Conservation (phyloP, 1,140 invertebrate species). For the Drosophila mauritiana region DNA sequence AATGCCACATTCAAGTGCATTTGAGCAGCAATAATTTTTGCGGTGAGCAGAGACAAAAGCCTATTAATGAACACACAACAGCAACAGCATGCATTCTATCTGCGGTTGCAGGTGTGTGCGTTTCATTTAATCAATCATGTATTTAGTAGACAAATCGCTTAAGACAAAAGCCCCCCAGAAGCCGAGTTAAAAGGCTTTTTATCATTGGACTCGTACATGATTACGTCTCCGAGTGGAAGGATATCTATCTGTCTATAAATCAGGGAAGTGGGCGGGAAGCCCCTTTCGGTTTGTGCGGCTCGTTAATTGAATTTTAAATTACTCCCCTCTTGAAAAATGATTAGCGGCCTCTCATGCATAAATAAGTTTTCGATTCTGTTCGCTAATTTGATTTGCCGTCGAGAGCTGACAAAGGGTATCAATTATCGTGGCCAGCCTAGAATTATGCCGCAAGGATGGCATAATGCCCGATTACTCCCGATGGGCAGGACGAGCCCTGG, state of each 20-base stretch:
- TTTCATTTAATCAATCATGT: conserved; percentile 73
- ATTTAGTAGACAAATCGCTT: conserved; percentile 67
- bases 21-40: conserved; percentile 82
- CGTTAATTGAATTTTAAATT: conserved; percentile 82
- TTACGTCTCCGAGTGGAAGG: conserved; percentile 2
- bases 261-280: background rate
- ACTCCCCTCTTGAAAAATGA: conserved; percentile 63
- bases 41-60: conserved; percentile 80
- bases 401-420: conserved; percentile 34
- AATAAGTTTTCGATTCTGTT: conserved; percentile 79
- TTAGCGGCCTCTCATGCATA: conserved; percentile 77
- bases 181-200: conserved; percentile 49
- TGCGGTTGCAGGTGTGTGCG: conserved; percentile 31
- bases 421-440: conserved; percentile 33
- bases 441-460: conserved; percentile 60
- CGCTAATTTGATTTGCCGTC: conserved; percentile 74
- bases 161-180: conserved; percentile 63
- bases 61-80: conserved; percentile 74
- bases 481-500: conserved; percentile 1
- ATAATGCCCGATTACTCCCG: conserved; percentile 74
- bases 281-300: conserved; percentile 37
- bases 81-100: conserved; percentile 48
- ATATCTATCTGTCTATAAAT: conserved; percentile 10
- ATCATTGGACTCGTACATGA: conserved; percentile 37
- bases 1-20: conserved; percentile 78